Evolutionary conservation across 2,113 vertebrate species (phyloP), one percentile per base, ranked within the genome.

Genomic region (Oncorhynchus kisutch): DNA sequence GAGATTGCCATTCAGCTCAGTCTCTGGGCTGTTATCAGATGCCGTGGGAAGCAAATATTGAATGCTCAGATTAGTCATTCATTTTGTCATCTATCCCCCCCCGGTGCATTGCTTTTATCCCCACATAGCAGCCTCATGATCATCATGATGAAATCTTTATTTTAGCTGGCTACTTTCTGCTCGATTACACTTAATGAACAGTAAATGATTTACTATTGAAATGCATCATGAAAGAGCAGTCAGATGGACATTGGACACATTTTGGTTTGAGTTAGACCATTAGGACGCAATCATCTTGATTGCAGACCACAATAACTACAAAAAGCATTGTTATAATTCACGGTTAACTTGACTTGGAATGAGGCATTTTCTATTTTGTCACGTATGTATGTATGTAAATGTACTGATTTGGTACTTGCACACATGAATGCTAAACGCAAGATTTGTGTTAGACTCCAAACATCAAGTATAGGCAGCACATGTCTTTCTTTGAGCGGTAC

Each of bases 61-160:
- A 88, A 90, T 82, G 73, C 34, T n/a, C 73, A 79, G 84, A 90
- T 87, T 85, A 87, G 82, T 86, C 83, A 80, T 88, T 91, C 82
- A 90, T 88, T 90, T 86, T 88, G 82, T 82, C 84, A 73, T 90
- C 83, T 84, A 88, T 87, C 84, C 76, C 75, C 7, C 78, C 75
- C 7, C 78, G 75, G 79, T 75, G 87, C 86, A 84, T 82, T 85
- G 78, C 88, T 85, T 45, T 9, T 45, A 45, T 45, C 39, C 87
- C 90, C 86, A 86, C 72, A 78, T 83, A 77, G 86, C 84, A 86
- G 85, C 75, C 84, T 86, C 82, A 73, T 75, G 77, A 81, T 81
- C 87, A 88, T 86, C 86, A 87, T 89, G 87, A 86, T 84, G 82
- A 83, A 82, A 88, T 91, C 84, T 88, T 90, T 92, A 91, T 92